Base-by-base conservation (phyloP, 2,888 invertebrate species). In the Aricia artaxerxes region DNA sequence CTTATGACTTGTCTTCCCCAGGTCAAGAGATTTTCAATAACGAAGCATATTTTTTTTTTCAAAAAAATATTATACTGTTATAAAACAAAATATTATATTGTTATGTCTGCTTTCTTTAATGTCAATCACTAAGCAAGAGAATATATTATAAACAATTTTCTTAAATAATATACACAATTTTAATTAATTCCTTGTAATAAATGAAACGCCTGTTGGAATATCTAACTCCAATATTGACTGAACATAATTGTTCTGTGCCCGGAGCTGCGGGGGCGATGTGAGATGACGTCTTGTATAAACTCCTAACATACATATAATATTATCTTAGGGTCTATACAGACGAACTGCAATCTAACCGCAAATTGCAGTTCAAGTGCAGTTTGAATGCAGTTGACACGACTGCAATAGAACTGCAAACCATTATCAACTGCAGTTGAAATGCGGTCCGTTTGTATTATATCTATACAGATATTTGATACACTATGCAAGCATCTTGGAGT, bases 211-310 rank as follows among this genome's bases (percentile, higher is more conserved):
- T 31, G 72, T 35, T 72, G 35, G 38, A 72, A 72, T 72, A 35
- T 61, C 61, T 61, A 38, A 72, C 38, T 35, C 38, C 38, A 72
- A 38, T 72, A 72, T 38, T 72, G 72, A 72, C 72, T 38, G 38
- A 72, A 38, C 38, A 72, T 72, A 72, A 72, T 38, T 72, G 72
- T 72, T 57, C 72, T 35, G 72, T 38, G 72, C 31, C 4, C 13
- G 72, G 16, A 16, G 35, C 35, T 38, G 13, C 4, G 38, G 38
- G 35, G 5, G 2, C n/a, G n/a, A 61, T 6, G 60, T 61, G 69
- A 1, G 9, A 61, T 24, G 7, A 61, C 7, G 24, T 61, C 61
- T 61, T 9, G 24, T 24, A 61, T 61, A 61, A 24, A 24, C n/a
- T 24, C n/a, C 9, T 24, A 24, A 1, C 61, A 24, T 4, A 53